phyloP scores from a whole-genome alignment of 2,888 invertebrate genomes.

The Cosmia pyralina region DNA sequence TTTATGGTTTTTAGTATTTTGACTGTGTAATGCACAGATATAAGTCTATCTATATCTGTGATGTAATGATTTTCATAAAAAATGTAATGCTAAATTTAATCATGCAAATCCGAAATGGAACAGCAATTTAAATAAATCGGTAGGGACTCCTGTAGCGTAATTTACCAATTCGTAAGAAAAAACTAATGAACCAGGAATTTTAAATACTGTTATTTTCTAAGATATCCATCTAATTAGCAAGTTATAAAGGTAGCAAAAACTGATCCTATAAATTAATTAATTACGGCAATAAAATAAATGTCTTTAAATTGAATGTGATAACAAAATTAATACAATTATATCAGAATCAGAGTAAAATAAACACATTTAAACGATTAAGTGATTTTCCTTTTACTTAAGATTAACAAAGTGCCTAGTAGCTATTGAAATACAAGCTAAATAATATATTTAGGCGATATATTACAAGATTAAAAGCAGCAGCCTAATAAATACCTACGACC shows the following conservation, averaged over 20 bases:
- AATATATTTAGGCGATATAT: background rate
- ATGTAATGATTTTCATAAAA: background rate
- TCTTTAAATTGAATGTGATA: background rate
- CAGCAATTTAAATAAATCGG: background rate
- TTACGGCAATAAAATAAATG: background rate
- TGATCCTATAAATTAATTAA: background rate
- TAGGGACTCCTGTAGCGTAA: background rate
- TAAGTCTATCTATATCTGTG: too few relatives aligned
- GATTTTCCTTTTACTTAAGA: slow-evolving; percentile 1
- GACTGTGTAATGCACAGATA: background rate
- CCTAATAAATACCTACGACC: too few relatives aligned
- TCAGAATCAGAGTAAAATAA: background rate
- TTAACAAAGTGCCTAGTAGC: background rate
- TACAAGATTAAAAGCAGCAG: background rate
- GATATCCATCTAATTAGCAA: too few relatives aligned
- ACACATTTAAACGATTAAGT: background rate
- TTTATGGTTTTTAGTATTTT: background rate
- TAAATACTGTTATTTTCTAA: too few relatives aligned
- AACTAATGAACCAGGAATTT: background rate
- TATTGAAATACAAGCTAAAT: background rate
- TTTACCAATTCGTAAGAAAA: background rate
- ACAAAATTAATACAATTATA: background rate
- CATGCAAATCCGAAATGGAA: background rate
- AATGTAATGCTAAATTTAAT: background rate
- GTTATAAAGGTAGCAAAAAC: too few relatives aligned